Base-by-base conservation (phyloP, 2,797 vertebrate species). In the Cheirogaleus major region DNA sequence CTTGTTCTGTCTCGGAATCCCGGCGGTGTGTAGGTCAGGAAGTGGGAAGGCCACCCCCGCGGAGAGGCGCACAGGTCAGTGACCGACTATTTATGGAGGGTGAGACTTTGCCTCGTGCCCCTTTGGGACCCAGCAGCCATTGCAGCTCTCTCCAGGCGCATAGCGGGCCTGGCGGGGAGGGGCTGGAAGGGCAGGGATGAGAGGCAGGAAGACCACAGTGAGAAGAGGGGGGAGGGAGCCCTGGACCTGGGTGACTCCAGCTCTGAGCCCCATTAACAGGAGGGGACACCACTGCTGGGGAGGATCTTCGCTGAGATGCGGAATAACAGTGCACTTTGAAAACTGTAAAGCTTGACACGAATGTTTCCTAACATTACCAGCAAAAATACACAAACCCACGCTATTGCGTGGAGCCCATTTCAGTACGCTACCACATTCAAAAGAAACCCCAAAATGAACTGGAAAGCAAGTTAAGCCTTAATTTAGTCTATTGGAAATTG, bases 31-130 rank as follows among this genome's bases (percentile, higher is more conserved):
- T 63, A n/a, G 48, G 75, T 38, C n/a, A 81, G 57, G 50, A 45
- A 3, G 22, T 0, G 0, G 67, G n/a, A 55, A 30, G n/a, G 30
- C 67, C 38, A 8, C 7, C 22, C 35, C 30, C 3, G 22, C 17
- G 13, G 38, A 48, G 1, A 13, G 55, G 0, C 38, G 32, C 30
- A 0, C 2, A 15, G 11, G 18, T 14, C 48, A 9, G 59, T 12
- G 7, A 32, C 4, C 10, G 48, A 13, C 50, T 17, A 6, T 43
- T 35, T 32, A 8, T 0, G 1, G 27, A 25, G 35, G 82, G 0
- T 35, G 3, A 13, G 22, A 59, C 11, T 0, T 59, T 50, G 69
- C 23, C 50, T 43, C 0, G 4, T 5, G 30, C 61, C 17, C 7
- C 72, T 55, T 25, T 5, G 18, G 67, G 59, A 17, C 6, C n/a